Percentiles rank a stretch among this genome's conserved stretches.
These are phyloP conservation scores for Isotomurus palustris DNA, from an alignment of 2,888 invertebrate species.

Conservation along the genomic window DNA sequence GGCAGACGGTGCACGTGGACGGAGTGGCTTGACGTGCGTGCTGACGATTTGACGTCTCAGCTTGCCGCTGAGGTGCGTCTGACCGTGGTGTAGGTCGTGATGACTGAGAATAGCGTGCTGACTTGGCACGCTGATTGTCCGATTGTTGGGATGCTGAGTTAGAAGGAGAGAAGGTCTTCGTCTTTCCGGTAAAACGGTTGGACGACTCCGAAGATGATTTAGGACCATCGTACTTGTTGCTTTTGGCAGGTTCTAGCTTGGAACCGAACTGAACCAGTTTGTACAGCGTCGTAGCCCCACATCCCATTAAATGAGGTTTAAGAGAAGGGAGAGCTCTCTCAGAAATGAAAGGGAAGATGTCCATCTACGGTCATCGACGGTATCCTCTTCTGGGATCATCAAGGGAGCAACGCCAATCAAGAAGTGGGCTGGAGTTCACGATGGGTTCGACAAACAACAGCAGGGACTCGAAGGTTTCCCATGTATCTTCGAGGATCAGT, in stretches of 20 bases:
- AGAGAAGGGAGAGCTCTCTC: constrained; percentile 7
- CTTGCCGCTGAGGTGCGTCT: too few species aligned
- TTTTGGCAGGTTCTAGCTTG: background rate
- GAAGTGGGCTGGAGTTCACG: constrained; percentile 47
- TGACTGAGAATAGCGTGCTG: too few species aligned
- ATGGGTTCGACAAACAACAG: constrained; percentile 41
- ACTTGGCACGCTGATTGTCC: too few species aligned
- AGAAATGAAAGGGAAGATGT: too few species aligned
- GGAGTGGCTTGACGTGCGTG: too few species aligned
- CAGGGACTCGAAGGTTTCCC: constrained; percentile 38
- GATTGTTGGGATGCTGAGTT: background rate
- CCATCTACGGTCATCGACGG: too few species aligned
- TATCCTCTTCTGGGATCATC: too few species aligned
- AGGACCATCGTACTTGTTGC: background rate
- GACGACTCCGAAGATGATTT: background rate
- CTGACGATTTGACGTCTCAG: too few species aligned
- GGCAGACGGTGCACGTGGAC: too few species aligned
- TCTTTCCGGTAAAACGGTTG: background rate
- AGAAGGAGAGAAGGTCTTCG: background rate
- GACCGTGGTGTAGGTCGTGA: too few species aligned
- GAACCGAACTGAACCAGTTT: constrained; percentile 13
- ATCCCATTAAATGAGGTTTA: constrained; percentile 9
- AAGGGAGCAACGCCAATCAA: too few species aligned
- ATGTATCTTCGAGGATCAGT: constrained; percentile 18
- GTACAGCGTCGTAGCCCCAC: constrained; percentile 6